Evolutionary conservation across 2,888 invertebrate species (phyloP), one percentile per base, ranked within the genome.

Genomic region (Electrophaes corylata): DNA sequence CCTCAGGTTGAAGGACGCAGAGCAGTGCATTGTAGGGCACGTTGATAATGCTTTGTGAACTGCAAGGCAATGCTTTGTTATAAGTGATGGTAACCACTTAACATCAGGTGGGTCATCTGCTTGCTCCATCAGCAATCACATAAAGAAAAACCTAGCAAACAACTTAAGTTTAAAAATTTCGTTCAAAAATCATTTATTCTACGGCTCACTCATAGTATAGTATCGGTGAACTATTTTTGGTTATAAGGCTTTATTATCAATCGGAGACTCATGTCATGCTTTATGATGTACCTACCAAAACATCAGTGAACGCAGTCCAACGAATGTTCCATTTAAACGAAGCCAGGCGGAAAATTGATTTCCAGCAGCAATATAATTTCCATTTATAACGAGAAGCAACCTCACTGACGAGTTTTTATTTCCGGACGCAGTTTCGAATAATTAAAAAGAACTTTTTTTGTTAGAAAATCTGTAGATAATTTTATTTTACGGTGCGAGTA

Each of bases 311-410:
- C 74, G 70, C 65, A 68, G 71, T 54, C 73, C 69, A 67, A 52
- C 71, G 76, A 75, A 75, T 73, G 69, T 72, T 76, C 81, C 74
- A 78, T 78, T 78, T 75, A 76, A 14, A 78, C 75, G 79, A 73
- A 82, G 74, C 72, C 76, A 64, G 68, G 73, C 78, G 80, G 80
- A 77, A 86, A 88, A 88, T 88, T 86, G 86, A 84, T 88, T 86
- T 81, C 76, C 81, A 75, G 77, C 72, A 73, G 68, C 80, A 78
- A 76, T 83, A 84, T 84, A 79, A 84, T 81, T 83, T 83, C 77
- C 79, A 82, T 82, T 83, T 79, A 69, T 71, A 69, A 73, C 71
- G 73, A 78, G 77, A 71, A 77, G 71, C 70, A 69, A 68, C 64
- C 60, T 64, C 67, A 57, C 55, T 53, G 56, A 43, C 55, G 37